Evolutionary conservation across 1,140 invertebrate species (phyloP), one percentile per base, ranked within the genome.

Genomic region (Psilanteris sp.): DNA sequence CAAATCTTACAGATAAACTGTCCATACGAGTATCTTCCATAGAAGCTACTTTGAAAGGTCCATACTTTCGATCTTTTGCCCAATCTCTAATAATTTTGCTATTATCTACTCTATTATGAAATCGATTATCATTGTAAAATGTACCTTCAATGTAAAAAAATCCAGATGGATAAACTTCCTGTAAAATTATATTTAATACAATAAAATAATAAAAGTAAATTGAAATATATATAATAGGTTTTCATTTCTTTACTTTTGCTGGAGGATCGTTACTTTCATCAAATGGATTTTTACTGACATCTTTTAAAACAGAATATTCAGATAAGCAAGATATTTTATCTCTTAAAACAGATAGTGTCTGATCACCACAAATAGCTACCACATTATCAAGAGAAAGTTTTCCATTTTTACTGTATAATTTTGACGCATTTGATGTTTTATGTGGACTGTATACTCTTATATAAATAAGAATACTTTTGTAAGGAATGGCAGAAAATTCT

Each of bases 91-190:
- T 92, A 0, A 86, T 82, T 43, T 85, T 81, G 59, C 92, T 93
- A 71, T 93, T 92, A 83, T 96, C 93, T 37, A 83, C 74, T 80
- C 92, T 92, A 0, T 86, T 77, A 0, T 85, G 76, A 66, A 89
- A 76, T 5, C 94, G 89, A 39, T 81, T 87, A 83, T 96, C 94
- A 85, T 94, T 93, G 84, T 95, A 96, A 86, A 96, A 95, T 16
- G 90, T 92, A 62, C 92, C 90, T 81, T 94, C 92, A 37, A 96
- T 94, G 79, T 93, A 96, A 79, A 96, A 93, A 80, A 94, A 94
- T 0, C 92, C 92, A 0, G 94, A 93, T 67, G 91, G 92, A 75
- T 92, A 93, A 11, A 92, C 32, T 61, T 93, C 90, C 92, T 93
- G 82, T 10, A 68, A 57, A 20, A n/a, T n/a, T n/a, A n/a, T n/a